A percentile compares a stretch with the other conserved stretches of the same genome.
These are phyloP conservation scores for Apodemia duryi DNA, from an alignment of 2,888 invertebrate species.

Conservation along the genomic window DNA sequence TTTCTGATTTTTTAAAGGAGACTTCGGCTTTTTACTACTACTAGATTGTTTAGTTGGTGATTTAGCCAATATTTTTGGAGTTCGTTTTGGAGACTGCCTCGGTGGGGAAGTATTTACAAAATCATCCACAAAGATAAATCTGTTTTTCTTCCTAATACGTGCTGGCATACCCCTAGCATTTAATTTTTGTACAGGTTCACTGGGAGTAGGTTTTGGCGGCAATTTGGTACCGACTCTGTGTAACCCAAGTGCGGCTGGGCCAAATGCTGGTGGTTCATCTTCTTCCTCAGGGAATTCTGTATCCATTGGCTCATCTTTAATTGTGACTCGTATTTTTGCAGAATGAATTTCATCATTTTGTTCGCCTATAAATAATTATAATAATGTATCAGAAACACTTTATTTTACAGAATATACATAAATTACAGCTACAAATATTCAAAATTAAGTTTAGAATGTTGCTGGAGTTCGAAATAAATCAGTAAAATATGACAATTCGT, in stretches of 20 bases:
- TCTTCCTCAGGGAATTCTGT: constrained; percentile 83
- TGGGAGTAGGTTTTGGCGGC: constrained; percentile 84
- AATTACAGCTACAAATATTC: constrained; percentile 7
- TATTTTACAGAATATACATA: background rate
- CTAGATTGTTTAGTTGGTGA: constrained; percentile 56
- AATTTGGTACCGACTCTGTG: constrained; percentile 89
- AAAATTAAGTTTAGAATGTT: background rate
- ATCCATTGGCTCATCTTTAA: constrained; percentile 81
- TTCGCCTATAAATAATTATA: constrained; percentile 47
- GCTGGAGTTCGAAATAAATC: constrained; percentile 23
- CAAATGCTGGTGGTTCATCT: constrained; percentile 84
- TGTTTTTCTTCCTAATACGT: constrained; percentile 92
- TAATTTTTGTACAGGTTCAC: constrained; percentile 87
- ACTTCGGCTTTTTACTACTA: constrained; percentile 70
- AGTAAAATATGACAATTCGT: constrained; percentile 51
- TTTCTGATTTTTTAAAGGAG: constrained; percentile 75
- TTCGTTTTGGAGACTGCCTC: constrained; percentile 84
- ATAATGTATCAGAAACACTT: constrained; percentile 22
- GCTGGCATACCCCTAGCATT: constrained; percentile 95
- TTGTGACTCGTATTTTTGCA: constrained; percentile 49
- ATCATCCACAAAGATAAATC: constrained; percentile 93
- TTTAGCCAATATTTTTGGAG: constrained; percentile 78
- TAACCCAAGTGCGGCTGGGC: constrained; percentile 88
- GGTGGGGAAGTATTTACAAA: constrained; percentile 88
- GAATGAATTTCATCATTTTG: constrained; percentile 50